These are phyloP conservation scores for Epizoanthus ramosus DNA, from an alignment of 92 coral and sea anemone genomes.

Conservation along the genomic window DNA sequence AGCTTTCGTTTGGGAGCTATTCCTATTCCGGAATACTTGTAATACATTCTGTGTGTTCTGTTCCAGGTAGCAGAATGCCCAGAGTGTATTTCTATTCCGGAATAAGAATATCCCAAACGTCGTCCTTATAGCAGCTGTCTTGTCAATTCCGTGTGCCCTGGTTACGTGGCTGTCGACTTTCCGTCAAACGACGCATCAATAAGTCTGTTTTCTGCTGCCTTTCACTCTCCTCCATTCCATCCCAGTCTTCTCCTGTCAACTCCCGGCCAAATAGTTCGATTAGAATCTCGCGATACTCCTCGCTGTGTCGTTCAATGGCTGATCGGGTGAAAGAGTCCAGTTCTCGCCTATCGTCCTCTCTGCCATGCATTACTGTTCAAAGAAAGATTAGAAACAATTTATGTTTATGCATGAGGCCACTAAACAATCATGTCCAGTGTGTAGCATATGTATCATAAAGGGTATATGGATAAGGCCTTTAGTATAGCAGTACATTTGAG, in stretches of 20 bases:
- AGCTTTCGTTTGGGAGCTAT: no score
- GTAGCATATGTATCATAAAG: no score
- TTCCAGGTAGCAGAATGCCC: no score
- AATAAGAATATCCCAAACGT: no score
- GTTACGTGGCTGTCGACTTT: slow-evolving; percentile 36
- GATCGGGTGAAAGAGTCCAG: slow-evolving; percentile 50
- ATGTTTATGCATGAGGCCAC: no score
- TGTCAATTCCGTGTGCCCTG: slow-evolving; percentile 8
- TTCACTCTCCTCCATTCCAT: slow-evolving; percentile 63
- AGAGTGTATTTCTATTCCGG: no score
- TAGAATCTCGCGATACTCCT: slow-evolving; percentile 61
- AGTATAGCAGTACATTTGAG: no score
- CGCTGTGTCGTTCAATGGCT: slow-evolving; percentile 44
- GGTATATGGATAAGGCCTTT: no score
- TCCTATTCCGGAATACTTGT: no score
- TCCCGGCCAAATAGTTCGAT: slow-evolving; percentile 69
- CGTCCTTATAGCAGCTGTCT: neutral
- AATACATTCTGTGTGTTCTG: no score
- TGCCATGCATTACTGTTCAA: slow-evolving; percentile 69
- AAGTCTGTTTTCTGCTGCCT: slow-evolving; percentile 48
- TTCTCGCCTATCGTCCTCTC: slow-evolving; percentile 52
- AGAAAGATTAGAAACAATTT: neutral
- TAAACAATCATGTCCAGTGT: no score
- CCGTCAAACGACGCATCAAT: slow-evolving; percentile 59
- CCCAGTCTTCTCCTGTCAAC: slow-evolving; percentile 75